Base-by-base conservation (phyloP, 2,888 invertebrate genomes). In the Eledona agricola region DNA sequence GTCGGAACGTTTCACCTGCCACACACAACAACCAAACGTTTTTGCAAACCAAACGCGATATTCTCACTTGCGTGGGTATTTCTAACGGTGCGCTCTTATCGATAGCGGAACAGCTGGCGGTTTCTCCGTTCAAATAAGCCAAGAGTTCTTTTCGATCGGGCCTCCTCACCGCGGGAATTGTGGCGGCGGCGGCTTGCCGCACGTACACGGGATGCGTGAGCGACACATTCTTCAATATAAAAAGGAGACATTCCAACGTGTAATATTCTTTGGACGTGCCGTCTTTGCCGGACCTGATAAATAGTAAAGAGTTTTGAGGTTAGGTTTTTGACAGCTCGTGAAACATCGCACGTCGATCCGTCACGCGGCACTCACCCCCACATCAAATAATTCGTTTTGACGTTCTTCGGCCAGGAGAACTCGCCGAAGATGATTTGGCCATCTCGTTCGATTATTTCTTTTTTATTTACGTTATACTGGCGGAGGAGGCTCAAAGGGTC, bases 401-500 rank as follows among this genome's bases (percentile, higher is more conserved):
- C 96, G 83, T 89, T 93, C 81, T 96, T 97, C 1, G 95, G 95
- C 96, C 97, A 99, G 1, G 97, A 97, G 77, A 97, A 95, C 79
- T 99, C 98, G 4, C 97, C 97, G 76, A 99, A 99, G 72, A 97
- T 95, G 60, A 98, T 96, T 77, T 96, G 94, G 66, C 85, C 89
- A 71, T 96, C 95, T 43, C 93, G 88, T 79, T 98, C 96, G 65
- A 93, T 86, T 63, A 98, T 97, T 79, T 96, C 95, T 76, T 94
- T 96, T 82, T 96, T 96, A 80, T 93, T 94, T 76, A 96, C 93
- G 81, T 96, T 96, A 77, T 94, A 97, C 73, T 97, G 96, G 57
- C 97, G 88, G 66, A 98, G 82, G 76, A 97, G 86, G 83, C 95
- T 96, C 64, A 98, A 78, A 31, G 96, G 96, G 81, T 98, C 97